Evolutionary conservation across 2,113 vertebrate genomes (phyloP), one percentile per base, ranked within the genome.

Genomic region (Haemorhous mexicanus): DNA sequence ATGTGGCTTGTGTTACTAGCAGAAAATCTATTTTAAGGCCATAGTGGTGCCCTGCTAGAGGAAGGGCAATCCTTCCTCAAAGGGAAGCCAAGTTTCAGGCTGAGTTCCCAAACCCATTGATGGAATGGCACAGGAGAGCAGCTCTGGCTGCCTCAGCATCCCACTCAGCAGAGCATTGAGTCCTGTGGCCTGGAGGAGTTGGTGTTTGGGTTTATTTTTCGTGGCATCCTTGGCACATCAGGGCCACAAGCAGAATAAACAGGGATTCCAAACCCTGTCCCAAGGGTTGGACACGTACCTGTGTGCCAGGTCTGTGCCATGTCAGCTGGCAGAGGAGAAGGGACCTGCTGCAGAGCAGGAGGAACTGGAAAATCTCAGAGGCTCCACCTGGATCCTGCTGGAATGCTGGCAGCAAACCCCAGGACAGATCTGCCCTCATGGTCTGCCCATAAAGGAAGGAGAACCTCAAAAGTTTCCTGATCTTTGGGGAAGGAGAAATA

Each of bases 141-240:
- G 75, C 50, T 32, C 43, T 27, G 50, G 27, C 78, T 87, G 33
- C 64, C 68, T 43, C 55, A 88, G 75, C 43, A 39, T 22, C 55
- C 27, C 0, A 0, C 11, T 53, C 33, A 33, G 47, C 53, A 68
- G 6, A 70, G 6, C 30, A 28, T 14, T 47, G 13, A 7, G 8
- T 23, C 49, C 61, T 18, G 9, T 30, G 56, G 12, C 59, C 63
- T 69, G 68, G 11, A 69, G 59, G 6, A 32, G 7, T 4, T 66
- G 61, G 9, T 21, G 12, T 24, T 62, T 53, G 37, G 32, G 33
- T 11, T 76, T 79, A 6, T 63, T 84, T 74, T 23, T 55, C 4
- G 1, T 20, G n/a, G 32, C 37, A 44, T 28, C 13, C 15, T 47
- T 9, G 16, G 33, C 20, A 4, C 2, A 35, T 19, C 70, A 80